These are phyloP conservation scores for Orthonevra nobilis DNA, from an alignment of 2,888 invertebrate genomes.

Conservation along the genomic window DNA sequence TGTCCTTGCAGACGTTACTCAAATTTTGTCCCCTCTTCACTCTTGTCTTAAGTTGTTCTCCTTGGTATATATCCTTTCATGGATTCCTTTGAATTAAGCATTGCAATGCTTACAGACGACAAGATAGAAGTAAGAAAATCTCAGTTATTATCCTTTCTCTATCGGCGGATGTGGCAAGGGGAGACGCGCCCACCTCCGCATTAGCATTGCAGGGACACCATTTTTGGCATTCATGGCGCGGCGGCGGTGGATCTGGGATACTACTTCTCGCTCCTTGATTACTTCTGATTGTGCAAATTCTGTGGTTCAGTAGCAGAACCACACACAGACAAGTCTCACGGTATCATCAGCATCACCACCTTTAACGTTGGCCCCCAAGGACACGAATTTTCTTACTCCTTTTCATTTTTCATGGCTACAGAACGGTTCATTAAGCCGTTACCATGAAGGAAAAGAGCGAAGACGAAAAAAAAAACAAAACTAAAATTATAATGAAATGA, in stretches of 20 bases:
- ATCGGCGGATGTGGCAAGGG: neutral
- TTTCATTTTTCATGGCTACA: conserved; percentile 19
- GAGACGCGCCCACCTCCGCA: neutral
- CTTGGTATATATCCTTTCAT: neutral
- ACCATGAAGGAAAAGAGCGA: conserved; percentile 9
- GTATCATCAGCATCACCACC: conserved; percentile 19
- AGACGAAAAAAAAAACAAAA: too few species aligned
- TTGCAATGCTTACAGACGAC: too few species aligned
- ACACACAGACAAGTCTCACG: too few species aligned
- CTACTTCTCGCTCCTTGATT: conserved; percentile 45
- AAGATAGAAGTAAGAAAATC: conserved; percentile 21
- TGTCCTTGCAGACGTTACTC: conserved; percentile 24
- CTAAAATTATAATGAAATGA: conserved; percentile 55
- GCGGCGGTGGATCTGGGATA: too few species aligned
- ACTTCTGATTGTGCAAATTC: conserved; percentile 55
- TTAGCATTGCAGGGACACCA: conserved; percentile 31
- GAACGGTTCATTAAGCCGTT: conserved; percentile 57
- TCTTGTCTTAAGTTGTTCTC: conserved; percentile 19
- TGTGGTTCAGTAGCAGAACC: conserved; percentile 7
- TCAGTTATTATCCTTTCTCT: conserved; percentile 36
- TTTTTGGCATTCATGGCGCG: conserved; percentile 44
- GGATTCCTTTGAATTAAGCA: neutral
- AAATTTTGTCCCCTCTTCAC: neutral
- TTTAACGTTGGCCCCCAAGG: neutral
- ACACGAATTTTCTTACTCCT: conserved; percentile 3